phyloP scores from a whole-genome alignment of 2,888 invertebrate species.

The Ennomos erosarius region DNA sequence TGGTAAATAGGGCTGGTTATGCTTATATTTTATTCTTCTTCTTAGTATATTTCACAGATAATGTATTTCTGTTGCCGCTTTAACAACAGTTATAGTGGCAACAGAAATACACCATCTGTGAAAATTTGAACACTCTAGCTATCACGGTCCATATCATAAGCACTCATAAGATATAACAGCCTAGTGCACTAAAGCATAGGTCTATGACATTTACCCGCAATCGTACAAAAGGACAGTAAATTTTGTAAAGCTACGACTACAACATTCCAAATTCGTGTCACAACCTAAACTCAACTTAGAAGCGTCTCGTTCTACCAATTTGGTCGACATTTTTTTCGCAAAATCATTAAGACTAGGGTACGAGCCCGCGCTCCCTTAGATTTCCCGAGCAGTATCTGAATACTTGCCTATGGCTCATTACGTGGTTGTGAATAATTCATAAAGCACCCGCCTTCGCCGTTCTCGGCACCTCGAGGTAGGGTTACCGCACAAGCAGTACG shows the following conservation, averaged over 20 bases:
- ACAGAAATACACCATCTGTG: no score
- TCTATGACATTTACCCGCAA: no score
- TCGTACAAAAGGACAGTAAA: neutral
- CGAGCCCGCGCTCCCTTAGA: conserved; percentile 49
- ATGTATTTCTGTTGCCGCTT: no score
- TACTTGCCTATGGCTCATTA: conserved; percentile 77
- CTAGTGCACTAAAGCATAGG: no score
- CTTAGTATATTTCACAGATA: no score
- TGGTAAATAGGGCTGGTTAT: neutral
- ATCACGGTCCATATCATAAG: no score
- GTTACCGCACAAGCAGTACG: neutral
- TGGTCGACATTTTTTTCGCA: conserved; percentile 51
- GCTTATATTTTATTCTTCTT: neutral
- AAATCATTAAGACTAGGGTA: conserved; percentile 54
- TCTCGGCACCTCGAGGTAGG: conserved; percentile 23
- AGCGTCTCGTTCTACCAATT: conserved; percentile 30
- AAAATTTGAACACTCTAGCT: no score
- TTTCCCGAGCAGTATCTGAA: conserved; percentile 60
- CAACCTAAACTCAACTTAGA: conserved; percentile 12
- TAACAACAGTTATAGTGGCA: no score
- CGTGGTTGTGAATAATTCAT: conserved; percentile 78
- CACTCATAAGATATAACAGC: no score
- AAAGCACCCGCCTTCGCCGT: conserved; percentile 52
- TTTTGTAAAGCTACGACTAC: neutral
- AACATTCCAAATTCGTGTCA: conserved; percentile 24